Base-by-base conservation (phyloP, 2,113 vertebrate species). In the Oreochromis spilurus region DNA sequence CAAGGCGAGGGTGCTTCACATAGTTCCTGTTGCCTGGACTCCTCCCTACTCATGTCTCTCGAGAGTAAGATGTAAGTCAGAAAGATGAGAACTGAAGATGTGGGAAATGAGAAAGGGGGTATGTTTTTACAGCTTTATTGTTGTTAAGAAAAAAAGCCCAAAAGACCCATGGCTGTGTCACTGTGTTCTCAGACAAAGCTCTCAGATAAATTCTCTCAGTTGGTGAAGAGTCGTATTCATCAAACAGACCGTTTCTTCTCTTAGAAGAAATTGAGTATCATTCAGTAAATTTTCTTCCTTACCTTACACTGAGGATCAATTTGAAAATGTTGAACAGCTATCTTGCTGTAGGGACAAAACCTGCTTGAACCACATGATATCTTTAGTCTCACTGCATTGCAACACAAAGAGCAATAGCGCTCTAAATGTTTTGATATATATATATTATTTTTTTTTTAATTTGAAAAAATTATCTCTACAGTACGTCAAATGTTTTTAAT, bases 51-150 rank as follows among this genome's bases (percentile, higher is more conserved):
- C 2, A 2, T 24, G 65, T 24, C 65, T 70, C 65, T 67, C 21
- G 4, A 43, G n/a, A 70, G 36, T 43, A 70, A 70, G n/a, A 43
- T 70, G 14, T 9, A 43, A 43, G 65, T 70, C 65, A 16, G 3
- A 9, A 10, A 48, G 40, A 75, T 29, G 67, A 75, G 67, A 75
- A 48, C 4, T 75, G 67, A 29, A 48, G 24, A 48, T 48, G 21
- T 75, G 67, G 14, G 24, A 50, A 75, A 75, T 48, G 24, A 75
- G 70, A 50, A 48, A 50, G 14, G 5, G 70, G 24, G 40, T 75
- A 50, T 11, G 24, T 75, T 29, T 50, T 75, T 48, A 50, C 43
- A 75, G 70, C 70, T 75, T 75, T 75, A 75, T 75, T 29, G 24
- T 75, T 31, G 43, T 50, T 75, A 75, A 75, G 40, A 11, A 31